These are phyloP conservation scores for Psilopsiagon aymara DNA, from an alignment of 2,113 vertebrate genomes.

Conservation along the genomic window DNA sequence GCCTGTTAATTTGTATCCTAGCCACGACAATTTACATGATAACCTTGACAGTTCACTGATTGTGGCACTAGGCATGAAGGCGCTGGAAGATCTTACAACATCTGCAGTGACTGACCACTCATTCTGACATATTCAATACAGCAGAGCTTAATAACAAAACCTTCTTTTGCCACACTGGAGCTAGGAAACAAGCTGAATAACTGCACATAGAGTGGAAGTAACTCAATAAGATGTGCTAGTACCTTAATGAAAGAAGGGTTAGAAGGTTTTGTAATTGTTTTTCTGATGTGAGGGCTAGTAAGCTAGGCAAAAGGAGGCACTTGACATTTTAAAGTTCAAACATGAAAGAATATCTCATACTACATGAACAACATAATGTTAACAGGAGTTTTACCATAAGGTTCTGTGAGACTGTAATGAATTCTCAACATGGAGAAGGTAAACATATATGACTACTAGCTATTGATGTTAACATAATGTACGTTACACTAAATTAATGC, in stretches of 20 bases:
- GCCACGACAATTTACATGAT: background rate
- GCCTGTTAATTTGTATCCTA: background rate
- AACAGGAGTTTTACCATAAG: background rate
- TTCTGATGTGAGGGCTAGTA: background rate
- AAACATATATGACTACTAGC: background rate
- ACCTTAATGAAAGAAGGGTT: background rate
- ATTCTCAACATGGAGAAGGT: background rate
- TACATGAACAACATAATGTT: background rate
- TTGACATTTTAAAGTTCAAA: background rate
- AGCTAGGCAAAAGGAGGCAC: background rate
- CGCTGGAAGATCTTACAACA: background rate
- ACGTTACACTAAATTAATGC: background rate
- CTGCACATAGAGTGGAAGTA: background rate
- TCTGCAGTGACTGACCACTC: background rate
- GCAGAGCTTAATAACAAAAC: background rate
- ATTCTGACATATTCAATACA: background rate
- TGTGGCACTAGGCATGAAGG: background rate
- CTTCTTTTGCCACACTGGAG: background rate
- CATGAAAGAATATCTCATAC: background rate
- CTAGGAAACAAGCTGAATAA: background rate
- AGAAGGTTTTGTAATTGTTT: background rate
- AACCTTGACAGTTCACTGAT: background rate
- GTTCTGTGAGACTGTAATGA: background rate
- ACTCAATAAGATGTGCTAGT: background rate
- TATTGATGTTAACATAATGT: background rate